Evolutionary conservation across 2,888 invertebrate species (phyloP), one percentile per base, ranked within the genome.

Genomic region (Prosopocoilus inquinatus): DNA sequence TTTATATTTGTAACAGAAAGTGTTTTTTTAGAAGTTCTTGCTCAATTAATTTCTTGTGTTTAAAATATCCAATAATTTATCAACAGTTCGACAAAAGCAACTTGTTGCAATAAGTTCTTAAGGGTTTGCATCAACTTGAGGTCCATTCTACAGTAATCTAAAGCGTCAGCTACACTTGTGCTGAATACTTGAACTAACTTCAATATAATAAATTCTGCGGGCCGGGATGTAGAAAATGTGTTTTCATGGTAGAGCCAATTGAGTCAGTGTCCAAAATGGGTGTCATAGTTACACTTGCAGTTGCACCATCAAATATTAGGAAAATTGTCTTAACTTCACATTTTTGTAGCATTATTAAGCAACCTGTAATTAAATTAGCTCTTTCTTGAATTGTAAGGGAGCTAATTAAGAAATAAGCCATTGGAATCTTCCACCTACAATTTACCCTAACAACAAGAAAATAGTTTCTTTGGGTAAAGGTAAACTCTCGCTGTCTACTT

Each of bases 121-220:
- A 16, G 3, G 16, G 16, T 3, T 16, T 16, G n/a, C n/a, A n/a
- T 16, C 16, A 16, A 16, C 3, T 16, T 16, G 16, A 16, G 16
- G 3, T 16, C 16, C 16, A 16, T 16, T 2, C 16, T 2, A 16
- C 16, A 16, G 16, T 16, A 65, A 9, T 52, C 20, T 13, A 67
- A 38, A 4, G 63, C 64, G 44, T 62, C 53, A n/a, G 60, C 58
- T 2, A 63, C 62, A 47, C 65, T 66, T 7, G 51, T 12, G 57
- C 65, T 68, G 3, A 66, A 57, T 5, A 63, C 59, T 58, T 68
- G 66, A n/a, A n/a, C n/a, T n/a, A n/a, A n/a, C n/a, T n/a, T n/a
- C 3, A 57, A 53, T 32, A 62, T 45, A n/a, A 64, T 46, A 53
- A 56, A 67, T 39, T 44, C 39, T 59, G 54, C 28, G 55, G 61